Conservation (phyloP, 1,140 invertebrate genomes). For the Pseudoatta argentina region DNA sequence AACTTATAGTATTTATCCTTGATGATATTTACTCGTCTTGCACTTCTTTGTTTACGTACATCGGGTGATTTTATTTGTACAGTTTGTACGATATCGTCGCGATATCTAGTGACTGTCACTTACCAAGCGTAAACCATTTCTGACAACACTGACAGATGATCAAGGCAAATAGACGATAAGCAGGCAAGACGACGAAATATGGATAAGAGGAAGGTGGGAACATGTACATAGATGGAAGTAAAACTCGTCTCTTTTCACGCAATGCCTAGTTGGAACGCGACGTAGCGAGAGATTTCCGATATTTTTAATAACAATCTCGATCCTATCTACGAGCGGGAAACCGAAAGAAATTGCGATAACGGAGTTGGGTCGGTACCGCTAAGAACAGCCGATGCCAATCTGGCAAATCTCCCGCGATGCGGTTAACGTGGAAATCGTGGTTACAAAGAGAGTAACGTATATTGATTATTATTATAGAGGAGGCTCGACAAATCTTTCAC, state of each 20-base stretch:
- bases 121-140: slow-evolving; percentile 1
- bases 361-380: slow-evolving; percentile 78
- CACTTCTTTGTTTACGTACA: too few species aligned
- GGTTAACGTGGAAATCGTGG: slow-evolving; percentile 60
- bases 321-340: slow-evolving; percentile 58
- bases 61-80: not conserved
- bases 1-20: not conserved
- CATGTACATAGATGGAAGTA: slow-evolving; percentile 17
- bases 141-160: slow-evolving; percentile 42
- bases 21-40: not conserved
- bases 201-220: slow-evolving; percentile 31
- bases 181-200: slow-evolving; percentile 1
- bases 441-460: slow-evolving; percentile 14
- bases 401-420: slow-evolving; percentile 62
- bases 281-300: slow-evolving; percentile 75
- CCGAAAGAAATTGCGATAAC: slow-evolving; percentile 75
- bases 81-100: slow-evolving; percentile 1
- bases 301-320: slow-evolving; percentile 78
- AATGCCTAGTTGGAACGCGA: slow-evolving; percentile 9
- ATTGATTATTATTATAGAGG: slow-evolving; percentile 40
- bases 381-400: slow-evolving; percentile 73
- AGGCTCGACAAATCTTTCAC: slow-evolving; percentile 35
- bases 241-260: not conserved
- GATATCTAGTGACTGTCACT: slow-evolving; percentile 10
- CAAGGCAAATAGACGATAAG: slow-evolving; percentile 56